Percentiles rank a stretch among this genome's conserved stretches.
Evolutionary conservation across 2,797 vertebrate species (phyloP).

Genomic region (Smutsia gigantea): DNA sequence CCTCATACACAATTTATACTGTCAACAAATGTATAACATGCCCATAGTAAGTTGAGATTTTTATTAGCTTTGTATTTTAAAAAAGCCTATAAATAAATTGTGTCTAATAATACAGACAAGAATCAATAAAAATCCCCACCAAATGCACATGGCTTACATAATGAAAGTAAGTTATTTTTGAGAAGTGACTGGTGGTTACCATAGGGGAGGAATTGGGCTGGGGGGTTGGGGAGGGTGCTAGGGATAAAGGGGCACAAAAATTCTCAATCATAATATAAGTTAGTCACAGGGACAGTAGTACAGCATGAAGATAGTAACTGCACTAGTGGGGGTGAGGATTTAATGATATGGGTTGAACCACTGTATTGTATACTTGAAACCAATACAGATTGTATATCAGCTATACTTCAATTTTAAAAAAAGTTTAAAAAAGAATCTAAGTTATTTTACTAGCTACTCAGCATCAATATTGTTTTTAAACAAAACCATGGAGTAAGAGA

Average conservation of each 20-base stretch:
- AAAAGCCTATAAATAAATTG: slow-evolving; percentile 63
- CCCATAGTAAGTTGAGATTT: slow-evolving; percentile 63
- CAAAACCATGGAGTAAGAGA: slow-evolving; percentile 69
- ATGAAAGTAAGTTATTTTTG: slow-evolving; percentile 49
- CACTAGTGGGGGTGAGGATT: no score
- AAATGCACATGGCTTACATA: slow-evolving; percentile 56
- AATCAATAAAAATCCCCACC: slow-evolving; percentile 58
- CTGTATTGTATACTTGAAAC: no score
- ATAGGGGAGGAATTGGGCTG: no score
- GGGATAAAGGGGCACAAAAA: no score
- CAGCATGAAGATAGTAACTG: no score
- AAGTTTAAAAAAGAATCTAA: neutral
- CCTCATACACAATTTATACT: slow-evolving; percentile 67
- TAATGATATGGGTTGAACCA: no score
- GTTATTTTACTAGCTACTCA: slow-evolving; percentile 46
- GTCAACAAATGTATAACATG: slow-evolving; percentile 71
- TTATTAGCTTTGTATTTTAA: slow-evolving; percentile 61
- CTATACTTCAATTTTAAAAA: no score
- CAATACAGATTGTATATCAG: no score
- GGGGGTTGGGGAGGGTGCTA: no score
- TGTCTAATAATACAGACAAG: slow-evolving; percentile 65
- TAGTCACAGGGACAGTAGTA: no score
- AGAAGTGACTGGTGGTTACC: no score
- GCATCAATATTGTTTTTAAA: slow-evolving; percentile 65
- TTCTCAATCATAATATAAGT: no score